Conservation (phyloP, 2,797 vertebrate species). For the Tapera naevia region DNA sequence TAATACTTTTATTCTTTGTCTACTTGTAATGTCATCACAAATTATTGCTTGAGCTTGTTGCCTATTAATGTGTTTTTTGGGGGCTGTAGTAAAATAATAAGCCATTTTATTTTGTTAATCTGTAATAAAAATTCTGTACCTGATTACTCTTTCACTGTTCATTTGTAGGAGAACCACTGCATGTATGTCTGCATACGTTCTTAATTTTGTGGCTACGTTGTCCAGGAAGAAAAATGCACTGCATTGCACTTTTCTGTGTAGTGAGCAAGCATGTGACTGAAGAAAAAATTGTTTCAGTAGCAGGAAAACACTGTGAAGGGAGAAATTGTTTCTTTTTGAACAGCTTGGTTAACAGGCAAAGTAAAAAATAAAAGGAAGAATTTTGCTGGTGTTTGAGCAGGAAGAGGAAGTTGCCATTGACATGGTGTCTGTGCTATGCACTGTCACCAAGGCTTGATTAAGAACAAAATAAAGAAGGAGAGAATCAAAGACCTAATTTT, state of each 20-base stretch:
- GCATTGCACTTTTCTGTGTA: not conserved
- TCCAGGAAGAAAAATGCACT: not conserved
- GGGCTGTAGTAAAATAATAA: not conserved
- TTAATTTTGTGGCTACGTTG: not conserved
- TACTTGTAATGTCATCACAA: not conserved
- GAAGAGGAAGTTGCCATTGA: not conserved
- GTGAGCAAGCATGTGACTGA: not conserved
- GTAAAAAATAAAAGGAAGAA: not conserved
- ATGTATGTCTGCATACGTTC: not conserved
- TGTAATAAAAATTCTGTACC: not conserved
- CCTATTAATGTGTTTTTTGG: not conserved
- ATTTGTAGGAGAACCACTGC: not conserved
- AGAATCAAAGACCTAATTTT: not conserved
- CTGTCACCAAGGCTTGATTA: not conserved
- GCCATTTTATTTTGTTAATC: not conserved
- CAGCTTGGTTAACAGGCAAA: not conserved
- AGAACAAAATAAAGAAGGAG: not conserved
- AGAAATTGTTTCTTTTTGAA: not conserved
- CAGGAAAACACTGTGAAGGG: not conserved
- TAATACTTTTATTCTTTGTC: not conserved
- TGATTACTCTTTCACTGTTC: not conserved
- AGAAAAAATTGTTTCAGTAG: not conserved
- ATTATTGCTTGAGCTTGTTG: not conserved
- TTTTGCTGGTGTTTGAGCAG: not conserved
- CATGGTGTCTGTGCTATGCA: rapidly evolving